These are phyloP conservation scores for Gadopsis bispinosus DNA, from an alignment of 2,797 vertebrate genomes.

Conservation along the genomic window DNA sequence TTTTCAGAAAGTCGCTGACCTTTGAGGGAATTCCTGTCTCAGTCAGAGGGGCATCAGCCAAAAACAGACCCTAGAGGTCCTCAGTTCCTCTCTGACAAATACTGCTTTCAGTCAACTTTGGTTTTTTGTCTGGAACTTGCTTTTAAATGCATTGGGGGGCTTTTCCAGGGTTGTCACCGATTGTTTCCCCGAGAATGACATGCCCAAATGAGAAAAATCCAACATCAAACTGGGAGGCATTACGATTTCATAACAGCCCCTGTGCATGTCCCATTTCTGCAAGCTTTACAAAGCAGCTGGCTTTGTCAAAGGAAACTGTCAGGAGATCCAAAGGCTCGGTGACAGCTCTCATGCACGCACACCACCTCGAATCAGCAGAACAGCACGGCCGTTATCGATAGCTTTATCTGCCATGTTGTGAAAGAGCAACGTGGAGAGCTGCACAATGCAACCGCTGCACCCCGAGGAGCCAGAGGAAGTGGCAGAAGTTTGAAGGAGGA, in stretches of 20 bases:
- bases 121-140: slow-evolving; percentile 7
- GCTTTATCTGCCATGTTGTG: slow-evolving; percentile 1
- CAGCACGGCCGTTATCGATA: not conserved
- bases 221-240: not conserved
- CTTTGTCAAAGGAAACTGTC: not conserved
- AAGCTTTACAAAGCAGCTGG: not conserved
- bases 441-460: slow-evolving; percentile 46
- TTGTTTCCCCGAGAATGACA: slow-evolving; percentile 19
- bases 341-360: not conserved
- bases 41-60: slow-evolving; percentile 7
- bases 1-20: slow-evolving; percentile 35
- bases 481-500: slow-evolving; percentile 24
- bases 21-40: slow-evolving; percentile 33
- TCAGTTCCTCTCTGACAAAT: slow-evolving; percentile 18
- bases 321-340: not conserved
- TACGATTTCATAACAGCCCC: not conserved
- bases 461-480: slow-evolving; percentile 58
- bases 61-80: slow-evolving; percentile 12
- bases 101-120: slow-evolving; percentile 22
- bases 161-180: not conserved
- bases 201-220: not conserved
- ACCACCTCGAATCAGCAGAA: not conserved
- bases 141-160: not conserved
- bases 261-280: not conserved
- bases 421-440: slow-evolving; percentile 11